phyloP scores from a whole-genome alignment of 2,797 vertebrate genomes.

The Sebastes trivittatus region DNA sequence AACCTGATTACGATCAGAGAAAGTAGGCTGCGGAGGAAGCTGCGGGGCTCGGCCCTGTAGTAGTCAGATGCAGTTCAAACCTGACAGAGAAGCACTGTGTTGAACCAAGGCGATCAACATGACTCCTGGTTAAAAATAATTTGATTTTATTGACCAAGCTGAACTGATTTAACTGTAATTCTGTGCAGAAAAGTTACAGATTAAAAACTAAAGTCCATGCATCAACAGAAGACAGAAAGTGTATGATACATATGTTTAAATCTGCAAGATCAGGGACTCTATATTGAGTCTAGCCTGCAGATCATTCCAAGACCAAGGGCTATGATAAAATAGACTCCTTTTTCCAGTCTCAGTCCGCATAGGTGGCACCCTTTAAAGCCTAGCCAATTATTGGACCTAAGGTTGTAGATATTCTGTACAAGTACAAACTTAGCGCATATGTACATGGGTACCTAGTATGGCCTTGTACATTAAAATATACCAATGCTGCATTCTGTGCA shows the following conservation, averaged over 20 bases:
- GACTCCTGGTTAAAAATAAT: not conserved
- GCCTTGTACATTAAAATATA: too few species aligned
- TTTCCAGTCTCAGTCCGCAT: not conserved
- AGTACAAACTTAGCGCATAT: not conserved
- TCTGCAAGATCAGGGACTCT: not conserved
- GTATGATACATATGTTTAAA: not conserved
- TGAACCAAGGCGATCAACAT: not conserved
- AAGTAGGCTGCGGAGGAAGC: conserved; percentile 22
- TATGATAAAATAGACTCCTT: not conserved
- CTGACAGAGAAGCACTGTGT: not conserved
- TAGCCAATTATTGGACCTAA: not conserved
- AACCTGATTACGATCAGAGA: conserved; percentile 37
- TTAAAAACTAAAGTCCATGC: not conserved
- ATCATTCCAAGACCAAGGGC: not conserved
- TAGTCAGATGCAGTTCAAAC: not conserved
- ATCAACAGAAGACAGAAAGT: not conserved
- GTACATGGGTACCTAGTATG: not conserved
- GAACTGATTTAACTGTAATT: not conserved
- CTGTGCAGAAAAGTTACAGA: not conserved
- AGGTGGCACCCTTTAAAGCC: too few species aligned
- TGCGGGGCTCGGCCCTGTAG: not conserved
- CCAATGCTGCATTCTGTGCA: too few species aligned
- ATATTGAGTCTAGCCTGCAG: not conserved
- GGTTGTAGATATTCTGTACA: not conserved
- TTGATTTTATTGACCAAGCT: not conserved